A percentile compares a stretch with the other conserved stretches of the same genome.
Evolutionary conservation across 23 tunicate species (phyloP).

Genomic region (Halocynthia aurantium): DNA sequence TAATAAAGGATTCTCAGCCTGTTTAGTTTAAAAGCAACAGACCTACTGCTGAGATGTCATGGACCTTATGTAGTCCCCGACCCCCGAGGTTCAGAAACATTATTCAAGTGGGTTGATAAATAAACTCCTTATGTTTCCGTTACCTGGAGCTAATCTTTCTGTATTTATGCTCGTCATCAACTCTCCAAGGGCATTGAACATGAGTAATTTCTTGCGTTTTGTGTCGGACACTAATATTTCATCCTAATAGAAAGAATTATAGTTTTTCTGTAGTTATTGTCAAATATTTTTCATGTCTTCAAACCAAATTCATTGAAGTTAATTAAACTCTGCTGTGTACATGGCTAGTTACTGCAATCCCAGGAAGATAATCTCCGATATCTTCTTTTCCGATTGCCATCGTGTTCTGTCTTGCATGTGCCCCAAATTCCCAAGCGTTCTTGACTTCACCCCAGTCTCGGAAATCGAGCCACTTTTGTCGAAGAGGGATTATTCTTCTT

Average conservation of each 20-base stretch:
- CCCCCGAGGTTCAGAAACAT: no score
- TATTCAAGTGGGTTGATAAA: no score
- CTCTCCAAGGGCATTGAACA: slow-evolving; percentile 18
- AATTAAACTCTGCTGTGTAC: not conserved
- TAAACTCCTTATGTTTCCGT: not conserved
- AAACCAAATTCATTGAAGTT: no score
- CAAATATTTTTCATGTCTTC: no score
- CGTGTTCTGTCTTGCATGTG: not conserved
- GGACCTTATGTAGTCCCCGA: no score
- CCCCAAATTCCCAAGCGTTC: slow-evolving; percentile 16
- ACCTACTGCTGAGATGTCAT: no score
- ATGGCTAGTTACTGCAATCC: slow-evolving; percentile 15
- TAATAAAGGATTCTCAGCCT: no score
- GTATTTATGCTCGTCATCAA: slow-evolving; percentile 16
- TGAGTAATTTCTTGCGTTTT: slow-evolving; percentile 14
- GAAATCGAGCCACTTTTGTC: slow-evolving; percentile 44
- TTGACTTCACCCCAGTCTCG: slow-evolving; percentile 30
- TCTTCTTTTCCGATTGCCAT: not conserved
- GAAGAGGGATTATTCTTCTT: no score
- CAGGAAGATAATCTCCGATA: slow-evolving; percentile 51
- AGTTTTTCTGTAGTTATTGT: no score
- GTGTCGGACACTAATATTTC: slow-evolving; percentile 17
- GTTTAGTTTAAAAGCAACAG: no score
- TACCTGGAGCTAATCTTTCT: slow-evolving; percentile 25
- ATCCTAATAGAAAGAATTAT: not conserved